phyloP scores from a whole-genome alignment of 2,888 invertebrate species.

The Cepaea hortensis region DNA sequence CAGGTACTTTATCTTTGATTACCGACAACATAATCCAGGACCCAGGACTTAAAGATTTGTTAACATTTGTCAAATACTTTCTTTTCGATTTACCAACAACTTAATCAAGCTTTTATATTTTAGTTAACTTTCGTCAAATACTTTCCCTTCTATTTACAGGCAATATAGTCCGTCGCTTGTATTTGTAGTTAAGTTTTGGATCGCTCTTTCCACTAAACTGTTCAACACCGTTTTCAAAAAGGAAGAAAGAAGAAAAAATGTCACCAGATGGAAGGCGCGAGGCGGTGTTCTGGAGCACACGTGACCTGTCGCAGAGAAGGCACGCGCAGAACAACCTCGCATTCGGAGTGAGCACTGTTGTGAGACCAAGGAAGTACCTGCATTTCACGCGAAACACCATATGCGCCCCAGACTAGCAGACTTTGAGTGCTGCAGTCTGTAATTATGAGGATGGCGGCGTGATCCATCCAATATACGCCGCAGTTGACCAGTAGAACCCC shows the following conservation, averaged over 20 bases:
- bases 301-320: constrained; percentile 18
- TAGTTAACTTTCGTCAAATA: too few species aligned
- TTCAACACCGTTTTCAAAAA: neutral
- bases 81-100: too few species aligned
- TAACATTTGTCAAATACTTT: too few species aligned
- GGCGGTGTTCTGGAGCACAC: constrained; percentile 18
- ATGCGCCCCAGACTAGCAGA: constrained; percentile 9
- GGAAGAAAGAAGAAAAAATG: constrained; percentile 5
- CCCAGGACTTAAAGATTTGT: too few species aligned
- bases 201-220: too few species aligned
- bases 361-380: constrained; percentile 39
- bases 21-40: too few species aligned
- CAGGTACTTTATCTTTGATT: too few species aligned
- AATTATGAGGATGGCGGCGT: constrained; percentile 31
- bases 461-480: neutral
- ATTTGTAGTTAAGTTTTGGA: too few species aligned
- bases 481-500: constrained; percentile 4
- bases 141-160: too few species aligned
- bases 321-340: constrained; percentile 17
- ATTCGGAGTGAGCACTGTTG: constrained; percentile 29
- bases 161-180: too few species aligned
- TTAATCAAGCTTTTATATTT: too few species aligned
- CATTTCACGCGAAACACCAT: constrained; percentile 34
- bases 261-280: constrained; percentile 38
- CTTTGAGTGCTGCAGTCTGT: neutral